A percentile compares a stretch with the other conserved stretches of the same genome.
These are phyloP conservation scores for Spatulosminthurus flaviceps DNA, from an alignment of 2,888 invertebrate genomes.

Conservation along the genomic window DNA sequence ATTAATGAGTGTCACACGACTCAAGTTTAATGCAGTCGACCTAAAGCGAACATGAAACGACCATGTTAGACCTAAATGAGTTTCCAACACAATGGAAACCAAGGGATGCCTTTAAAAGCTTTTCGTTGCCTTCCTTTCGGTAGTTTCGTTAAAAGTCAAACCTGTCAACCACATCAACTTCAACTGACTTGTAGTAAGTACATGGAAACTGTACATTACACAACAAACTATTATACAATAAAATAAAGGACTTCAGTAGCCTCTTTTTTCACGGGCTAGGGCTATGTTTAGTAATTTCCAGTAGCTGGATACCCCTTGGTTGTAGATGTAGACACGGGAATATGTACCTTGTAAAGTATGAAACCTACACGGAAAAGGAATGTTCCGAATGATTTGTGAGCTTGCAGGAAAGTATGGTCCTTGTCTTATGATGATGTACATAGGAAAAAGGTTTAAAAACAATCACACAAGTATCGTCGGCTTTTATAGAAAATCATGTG, in stretches of 20 bases:
- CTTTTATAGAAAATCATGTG: conserved; percentile 2
- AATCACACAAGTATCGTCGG: background rate
- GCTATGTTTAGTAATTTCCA: too few relatives aligned
- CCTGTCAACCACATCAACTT: background rate
- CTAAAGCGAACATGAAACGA: conserved; percentile 8
- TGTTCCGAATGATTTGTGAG: background rate
- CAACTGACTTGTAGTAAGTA: background rate
- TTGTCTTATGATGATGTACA: background rate
- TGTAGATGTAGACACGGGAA: too few relatives aligned
- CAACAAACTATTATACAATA: background rate
- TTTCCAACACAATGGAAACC: background rate
- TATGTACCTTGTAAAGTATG: too few relatives aligned
- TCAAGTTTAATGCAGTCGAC: conserved; percentile 26
- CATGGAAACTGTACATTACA: too few relatives aligned
- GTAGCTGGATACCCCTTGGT: too few relatives aligned
- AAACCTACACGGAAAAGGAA: background rate
- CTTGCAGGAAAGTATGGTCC: background rate
- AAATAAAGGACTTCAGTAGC: background rate
- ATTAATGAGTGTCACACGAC: conserved; percentile 44
- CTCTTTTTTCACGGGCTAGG: background rate
- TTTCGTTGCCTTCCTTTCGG: background rate
- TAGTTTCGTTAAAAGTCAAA: conserved; percentile 7
- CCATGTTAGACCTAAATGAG: conserved; percentile 3
- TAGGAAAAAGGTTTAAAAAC: background rate
- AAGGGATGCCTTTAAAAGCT: conserved; percentile 34